Evolutionary conservation across 2,888 invertebrate species (phyloP).

Genomic region (Hirtodrosophila trivittata): DNA sequence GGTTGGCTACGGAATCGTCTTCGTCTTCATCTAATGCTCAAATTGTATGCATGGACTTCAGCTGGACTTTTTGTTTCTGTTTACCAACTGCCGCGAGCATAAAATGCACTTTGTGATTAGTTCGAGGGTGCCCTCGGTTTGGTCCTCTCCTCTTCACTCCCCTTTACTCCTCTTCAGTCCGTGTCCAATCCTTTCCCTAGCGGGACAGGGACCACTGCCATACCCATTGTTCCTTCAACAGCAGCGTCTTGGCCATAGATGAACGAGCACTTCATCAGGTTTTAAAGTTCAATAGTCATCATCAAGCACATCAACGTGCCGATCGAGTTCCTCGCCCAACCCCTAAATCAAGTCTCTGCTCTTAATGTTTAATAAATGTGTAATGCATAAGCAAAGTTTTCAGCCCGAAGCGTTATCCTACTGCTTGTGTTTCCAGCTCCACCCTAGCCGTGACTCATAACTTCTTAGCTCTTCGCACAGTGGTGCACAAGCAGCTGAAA

Average conservation of each 20-base stretch:
- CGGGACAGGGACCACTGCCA: conserved; percentile 11
- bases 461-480: conserved; percentile 58
- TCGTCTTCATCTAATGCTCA: conserved; percentile 57
- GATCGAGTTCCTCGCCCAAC: conserved; percentile 53
- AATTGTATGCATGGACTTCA: conserved; percentile 73
- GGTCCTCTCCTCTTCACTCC: conserved; percentile 14
- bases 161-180: conserved; percentile 13
- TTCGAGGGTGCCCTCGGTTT: conserved; percentile 66
- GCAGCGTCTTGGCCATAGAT: conserved; percentile 52
- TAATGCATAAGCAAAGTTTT: conserved; percentile 76
- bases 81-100: conserved; percentile 77
- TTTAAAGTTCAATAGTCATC: conserved; percentile 78
- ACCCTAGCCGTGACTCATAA: conserved; percentile 63
- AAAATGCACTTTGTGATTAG: conserved; percentile 79
- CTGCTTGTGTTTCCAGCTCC: conserved; percentile 29
- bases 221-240: conserved; percentile 28
- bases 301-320: conserved; percentile 76
- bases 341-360: conserved; percentile 67
- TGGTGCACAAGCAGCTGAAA: too few relatives aligned
- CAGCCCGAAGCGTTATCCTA: conserved; percentile 53
- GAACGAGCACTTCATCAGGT: conserved; percentile 70
- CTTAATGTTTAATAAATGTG: conserved; percentile 78
- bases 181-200: conserved; percentile 1
- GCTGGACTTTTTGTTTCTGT: conserved; percentile 75
- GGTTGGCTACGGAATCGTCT: conserved; percentile 37